Evolutionary conservation across 1,140 invertebrate species (phyloP).

Genomic region (Neocloeon triangulifer): DNA sequence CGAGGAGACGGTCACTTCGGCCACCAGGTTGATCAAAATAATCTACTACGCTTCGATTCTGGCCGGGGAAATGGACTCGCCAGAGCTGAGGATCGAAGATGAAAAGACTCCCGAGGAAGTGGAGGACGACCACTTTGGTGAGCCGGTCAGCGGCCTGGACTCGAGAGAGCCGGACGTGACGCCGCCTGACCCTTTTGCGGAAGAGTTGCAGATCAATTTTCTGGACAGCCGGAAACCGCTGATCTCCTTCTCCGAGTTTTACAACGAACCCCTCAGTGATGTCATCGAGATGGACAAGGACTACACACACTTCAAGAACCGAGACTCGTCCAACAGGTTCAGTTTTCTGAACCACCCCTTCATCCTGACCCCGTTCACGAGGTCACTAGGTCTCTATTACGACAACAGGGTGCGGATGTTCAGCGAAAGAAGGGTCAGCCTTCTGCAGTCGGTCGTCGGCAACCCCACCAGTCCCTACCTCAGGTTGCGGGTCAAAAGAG

Average conservation of each 20-base stretch:
- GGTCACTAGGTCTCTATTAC: conserved; percentile 74
- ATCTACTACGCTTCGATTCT: conserved; percentile 76
- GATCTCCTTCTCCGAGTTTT: conserved; percentile 71
- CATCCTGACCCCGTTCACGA: conserved; percentile 77
- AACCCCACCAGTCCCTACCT: conserved; percentile 69
- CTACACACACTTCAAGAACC: conserved; percentile 67
- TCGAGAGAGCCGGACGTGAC: conserved; percentile 1
- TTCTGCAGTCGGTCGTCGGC: conserved; percentile 55
- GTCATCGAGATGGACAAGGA: conserved; percentile 81
- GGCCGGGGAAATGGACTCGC: conserved; percentile 52
- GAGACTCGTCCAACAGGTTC: conserved; percentile 41
- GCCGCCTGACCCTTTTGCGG: conserved; percentile 27
- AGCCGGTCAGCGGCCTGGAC: background rate
- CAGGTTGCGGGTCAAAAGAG: conserved; percentile 50
- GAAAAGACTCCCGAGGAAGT: conserved; percentile 9
- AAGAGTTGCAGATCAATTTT: conserved; percentile 41
- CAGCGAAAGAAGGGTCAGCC: conserved; percentile 61
- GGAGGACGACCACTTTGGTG: background rate
- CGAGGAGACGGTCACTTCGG: conserved; percentile 51
- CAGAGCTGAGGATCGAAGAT: conserved; percentile 30
- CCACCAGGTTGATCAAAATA: conserved; percentile 70
- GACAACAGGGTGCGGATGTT: conserved; percentile 91
- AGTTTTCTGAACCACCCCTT: conserved; percentile 83
- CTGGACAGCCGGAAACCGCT: conserved; percentile 62
- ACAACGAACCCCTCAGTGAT: conserved; percentile 82